Base-by-base conservation (phyloP, 2,113 vertebrate genomes). In the Saccopteryx leptura region DNA sequence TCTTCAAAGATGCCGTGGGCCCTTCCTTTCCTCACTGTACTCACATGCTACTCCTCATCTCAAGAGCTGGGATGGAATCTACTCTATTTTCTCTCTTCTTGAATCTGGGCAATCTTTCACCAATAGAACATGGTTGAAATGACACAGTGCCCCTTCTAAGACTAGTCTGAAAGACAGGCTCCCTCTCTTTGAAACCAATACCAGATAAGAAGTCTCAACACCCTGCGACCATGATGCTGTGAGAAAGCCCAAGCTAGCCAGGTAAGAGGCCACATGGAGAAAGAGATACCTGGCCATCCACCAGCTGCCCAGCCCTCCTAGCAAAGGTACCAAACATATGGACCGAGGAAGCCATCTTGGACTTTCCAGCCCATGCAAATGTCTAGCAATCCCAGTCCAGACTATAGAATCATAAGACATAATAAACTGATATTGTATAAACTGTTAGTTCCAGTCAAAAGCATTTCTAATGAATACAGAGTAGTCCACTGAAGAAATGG, bases 381-480 rank as follows among this genome's bases (percentile, higher is more conserved):
- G 26, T 65, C 83, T 48, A 50, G 17, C 24, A 50, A 69, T 56
- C 28, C n/a, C 23, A n/a, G 7, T 11, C 14, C 48, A 90, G 48
- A 83, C 21, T 21, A 11, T 19, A 75, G 52, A 94, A 66, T 63
- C 68, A 33, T 1, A 23, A 91, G 72, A 69, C 24, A n/a, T 31
- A 63, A 39, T 10, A 61, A 90, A 68, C 33, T 18, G 18, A 75
- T 58, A 18, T 8, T 71, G 14, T 66, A 13, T 23, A 26, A 75
- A 48, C n/a, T 10, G 26, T 68, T 81, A 89, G n/a, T 50, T 80
- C n/a, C 5, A 48, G 39, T 69, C 72, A 72, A 69, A 85, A 58
- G 69, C 24, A 91, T 79, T 78, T 80, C 46, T 81, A 78, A 79
- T 26, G 71, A 74, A 79, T 52, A 33, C 79, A 74, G 33, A 92